These are phyloP conservation scores for Psophia crepitans DNA, from an alignment of 2,113 vertebrate genomes.

Conservation along the genomic window DNA sequence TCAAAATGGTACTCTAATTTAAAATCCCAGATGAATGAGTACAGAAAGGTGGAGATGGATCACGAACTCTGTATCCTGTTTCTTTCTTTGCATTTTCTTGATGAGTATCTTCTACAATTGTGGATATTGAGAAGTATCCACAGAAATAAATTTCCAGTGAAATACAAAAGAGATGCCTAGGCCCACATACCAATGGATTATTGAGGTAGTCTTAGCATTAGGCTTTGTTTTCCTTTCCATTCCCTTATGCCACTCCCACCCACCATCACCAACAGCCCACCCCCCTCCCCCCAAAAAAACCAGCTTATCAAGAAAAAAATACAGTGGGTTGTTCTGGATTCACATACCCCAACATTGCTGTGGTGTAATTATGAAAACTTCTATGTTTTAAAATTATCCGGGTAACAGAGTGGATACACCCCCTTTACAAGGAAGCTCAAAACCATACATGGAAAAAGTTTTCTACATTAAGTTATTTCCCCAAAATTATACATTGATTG, in stretches of 20 bases:
- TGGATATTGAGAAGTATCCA: background rate
- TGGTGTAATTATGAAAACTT: background rate
- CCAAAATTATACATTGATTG: background rate
- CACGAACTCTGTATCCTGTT: background rate
- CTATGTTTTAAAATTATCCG: background rate
- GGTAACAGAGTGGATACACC: background rate
- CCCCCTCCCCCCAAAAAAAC: background rate
- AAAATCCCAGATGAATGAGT: background rate
- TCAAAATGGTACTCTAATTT: background rate
- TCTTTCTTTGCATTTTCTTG: background rate
- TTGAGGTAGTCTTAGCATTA: background rate
- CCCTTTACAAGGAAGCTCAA: background rate
- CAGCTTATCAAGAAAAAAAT: background rate
- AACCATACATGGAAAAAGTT: background rate
- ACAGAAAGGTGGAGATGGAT: background rate
- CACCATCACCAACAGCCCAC: no score
- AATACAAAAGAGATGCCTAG: background rate
- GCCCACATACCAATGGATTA: background rate
- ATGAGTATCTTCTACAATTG: background rate
- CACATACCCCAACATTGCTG: background rate
- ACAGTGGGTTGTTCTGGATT: background rate
- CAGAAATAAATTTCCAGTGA: background rate
- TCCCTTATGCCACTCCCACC: rapidly evolving
- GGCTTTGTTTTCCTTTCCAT: background rate
- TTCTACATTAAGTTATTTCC: background rate